phyloP scores from a whole-genome alignment of 2,888 invertebrate species.

The Apodemia zela region DNA sequence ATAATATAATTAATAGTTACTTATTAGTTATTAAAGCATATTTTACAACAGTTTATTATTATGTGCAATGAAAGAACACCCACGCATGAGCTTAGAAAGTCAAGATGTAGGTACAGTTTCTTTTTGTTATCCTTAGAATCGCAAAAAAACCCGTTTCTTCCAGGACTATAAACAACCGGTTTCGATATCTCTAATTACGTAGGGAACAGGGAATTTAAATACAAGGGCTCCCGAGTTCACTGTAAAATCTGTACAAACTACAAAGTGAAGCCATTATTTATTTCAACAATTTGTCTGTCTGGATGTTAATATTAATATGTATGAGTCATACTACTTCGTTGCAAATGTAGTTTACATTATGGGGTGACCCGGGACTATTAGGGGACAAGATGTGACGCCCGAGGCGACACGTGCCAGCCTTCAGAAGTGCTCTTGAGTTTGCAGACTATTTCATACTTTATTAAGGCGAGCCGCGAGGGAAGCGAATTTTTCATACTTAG shows the following conservation, averaged over 20 bases:
- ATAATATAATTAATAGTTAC: too few species aligned
- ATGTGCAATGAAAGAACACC: too few species aligned
- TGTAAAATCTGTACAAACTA: background rate
- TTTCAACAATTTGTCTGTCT: constrained; percentile 5
- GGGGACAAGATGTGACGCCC: background rate
- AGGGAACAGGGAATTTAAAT: too few species aligned
- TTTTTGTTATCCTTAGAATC: too few species aligned
- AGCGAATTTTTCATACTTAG: background rate
- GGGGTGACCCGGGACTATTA: constrained; percentile 1
- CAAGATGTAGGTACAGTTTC: too few species aligned
- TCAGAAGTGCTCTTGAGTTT: background rate
- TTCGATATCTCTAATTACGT: too few species aligned
- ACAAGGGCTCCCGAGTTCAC: background rate
- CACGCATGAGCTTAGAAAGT: too few species aligned
- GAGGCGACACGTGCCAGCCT: background rate
- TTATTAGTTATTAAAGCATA: too few species aligned
- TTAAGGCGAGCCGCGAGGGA: constrained; percentile 13
- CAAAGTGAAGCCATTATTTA: background rate
- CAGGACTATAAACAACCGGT: too few species aligned
- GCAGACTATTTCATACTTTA: constrained; percentile 16
- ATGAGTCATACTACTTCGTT: background rate
- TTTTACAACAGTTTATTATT: too few species aligned
- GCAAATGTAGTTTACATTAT: constrained; percentile 1
- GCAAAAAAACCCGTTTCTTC: too few species aligned
- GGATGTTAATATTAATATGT: constrained; percentile 4